Evolutionary conservation across 2,797 vertebrate species (phyloP), one percentile per base, ranked within the genome.

Genomic region (Pipistrellus nathusii): DNA sequence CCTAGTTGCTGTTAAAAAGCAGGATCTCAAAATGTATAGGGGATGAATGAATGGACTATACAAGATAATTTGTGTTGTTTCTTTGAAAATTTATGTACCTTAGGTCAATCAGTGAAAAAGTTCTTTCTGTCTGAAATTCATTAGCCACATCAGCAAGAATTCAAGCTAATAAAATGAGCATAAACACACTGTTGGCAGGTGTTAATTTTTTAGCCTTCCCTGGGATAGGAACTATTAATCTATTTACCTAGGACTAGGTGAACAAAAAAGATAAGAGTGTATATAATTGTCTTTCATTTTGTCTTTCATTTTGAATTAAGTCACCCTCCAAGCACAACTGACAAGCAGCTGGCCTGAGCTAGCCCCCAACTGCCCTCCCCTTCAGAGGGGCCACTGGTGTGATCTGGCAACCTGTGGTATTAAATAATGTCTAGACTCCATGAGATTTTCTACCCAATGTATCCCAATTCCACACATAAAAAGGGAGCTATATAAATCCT

Each of bases 401-500:
- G 81, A 89, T 71, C 59, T 94, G 96, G 87, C 85, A 82, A 66
- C 18, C n/a, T 51, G 8, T 23, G 32, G 32, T 46, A 92, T 93
- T 95, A 82, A 96, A 96, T 94, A 94, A 93, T 44, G 72, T 97
- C 94, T 96, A 94, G 88, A 93, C 84, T 91, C n/a, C 30, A 15
- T 66, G 55, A 25, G 44, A 76, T 86, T 95, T 95, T 96, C 86
- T 82, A 77, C 30, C 62, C 44, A 27, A 10, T 89, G 44, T 62
- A 71, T 77, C 89, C 85, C 64, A 95, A 62, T 69, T 85, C n/a
- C 64, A 92, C 46, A 82, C 25, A 8, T 57, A 51, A 53, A 89
- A 85, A 82, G 86, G 80, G 48, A 90, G 10, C 51, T 32, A 4
- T 90, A 53, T 27, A 66, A 92, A 85, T 69, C 68, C 59, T 71